phyloP scores from a whole-genome alignment of 2,797 vertebrate species.

The Sebastes flavidus region DNA sequence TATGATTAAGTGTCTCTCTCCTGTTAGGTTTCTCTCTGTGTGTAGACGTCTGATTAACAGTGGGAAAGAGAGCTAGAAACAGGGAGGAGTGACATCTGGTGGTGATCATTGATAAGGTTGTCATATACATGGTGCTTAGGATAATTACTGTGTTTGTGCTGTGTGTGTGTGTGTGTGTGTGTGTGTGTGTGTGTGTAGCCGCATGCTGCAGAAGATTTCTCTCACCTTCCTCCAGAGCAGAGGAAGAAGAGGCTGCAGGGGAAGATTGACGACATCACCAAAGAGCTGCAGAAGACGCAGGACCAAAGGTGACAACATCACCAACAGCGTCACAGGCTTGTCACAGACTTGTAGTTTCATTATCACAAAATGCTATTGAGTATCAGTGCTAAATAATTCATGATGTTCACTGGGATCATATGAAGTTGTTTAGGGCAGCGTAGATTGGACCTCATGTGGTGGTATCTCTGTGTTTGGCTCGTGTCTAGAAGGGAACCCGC shows the following conservation, averaged over 20 bases:
- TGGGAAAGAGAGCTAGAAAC: background rate
- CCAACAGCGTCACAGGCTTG: background rate
- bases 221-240: constrained; percentile 94
- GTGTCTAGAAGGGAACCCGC: no score
- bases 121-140: background rate
- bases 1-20: background rate
- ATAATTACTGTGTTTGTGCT: constrained; percentile 10
- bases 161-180: constrained; percentile 31
- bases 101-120: constrained; percentile 15
- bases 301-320: constrained; percentile 88
- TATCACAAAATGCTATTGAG: background rate
- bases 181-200: constrained; percentile 74
- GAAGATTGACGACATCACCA: constrained; percentile 90
- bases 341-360: background rate
- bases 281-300: constrained; percentile 91
- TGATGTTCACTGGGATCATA: background rate
- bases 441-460: background rate
- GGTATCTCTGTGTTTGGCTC: background rate
- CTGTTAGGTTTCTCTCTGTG: background rate
- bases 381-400: background rate
- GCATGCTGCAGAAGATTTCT: constrained; percentile 90
- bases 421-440: background rate
- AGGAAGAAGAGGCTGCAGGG: constrained; percentile 93
- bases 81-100: constrained; percentile 47
- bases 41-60: background rate